These are phyloP conservation scores for Epiperipatus broadwayi DNA, from an alignment of 2,888 invertebrate genomes.

Conservation along the genomic window DNA sequence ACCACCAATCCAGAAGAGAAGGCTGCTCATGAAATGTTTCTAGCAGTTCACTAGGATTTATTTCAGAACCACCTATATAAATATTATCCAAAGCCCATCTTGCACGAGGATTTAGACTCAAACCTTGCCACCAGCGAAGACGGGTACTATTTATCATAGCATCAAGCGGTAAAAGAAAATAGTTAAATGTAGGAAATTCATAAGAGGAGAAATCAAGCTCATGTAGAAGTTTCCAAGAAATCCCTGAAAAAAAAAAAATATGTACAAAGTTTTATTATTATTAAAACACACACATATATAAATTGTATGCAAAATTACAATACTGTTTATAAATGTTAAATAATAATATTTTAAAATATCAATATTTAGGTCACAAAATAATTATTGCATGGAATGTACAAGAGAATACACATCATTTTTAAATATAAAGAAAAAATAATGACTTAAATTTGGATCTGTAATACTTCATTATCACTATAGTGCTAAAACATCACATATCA, in stretches of 20 bases:
- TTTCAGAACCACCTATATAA: slow-evolving; percentile 29
- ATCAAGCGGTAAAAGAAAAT: slow-evolving; percentile 23
- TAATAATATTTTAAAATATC: too few species aligned
- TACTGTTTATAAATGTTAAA: too few species aligned
- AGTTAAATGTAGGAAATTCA: slow-evolving; percentile 21
- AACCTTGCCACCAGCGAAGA: slow-evolving; percentile 24
- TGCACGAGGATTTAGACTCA: slow-evolving; percentile 19
- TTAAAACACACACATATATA: not conserved
- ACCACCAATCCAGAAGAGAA: slow-evolving; percentile 22
- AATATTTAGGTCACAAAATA: too few species aligned
- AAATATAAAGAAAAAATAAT: too few species aligned
- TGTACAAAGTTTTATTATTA: not conserved
- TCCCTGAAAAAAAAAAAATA: slow-evolving; percentile 19
- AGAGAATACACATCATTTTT: too few species aligned
- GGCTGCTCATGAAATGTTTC: slow-evolving; percentile 23
- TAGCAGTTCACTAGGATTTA: slow-evolving; percentile 25
- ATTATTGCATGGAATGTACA: too few species aligned
- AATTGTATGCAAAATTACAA: too few species aligned
- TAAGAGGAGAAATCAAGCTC: slow-evolving; percentile 24
- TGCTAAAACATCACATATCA: too few species aligned
- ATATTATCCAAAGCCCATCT: slow-evolving; percentile 30
- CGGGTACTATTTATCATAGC: slow-evolving; percentile 24
- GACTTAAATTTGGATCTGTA: too few species aligned
- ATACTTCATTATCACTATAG: too few species aligned
- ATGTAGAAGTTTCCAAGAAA: slow-evolving; percentile 26